Conservation (phyloP, 2,797 vertebrate species). For the Onychomys arenicola region DNA sequence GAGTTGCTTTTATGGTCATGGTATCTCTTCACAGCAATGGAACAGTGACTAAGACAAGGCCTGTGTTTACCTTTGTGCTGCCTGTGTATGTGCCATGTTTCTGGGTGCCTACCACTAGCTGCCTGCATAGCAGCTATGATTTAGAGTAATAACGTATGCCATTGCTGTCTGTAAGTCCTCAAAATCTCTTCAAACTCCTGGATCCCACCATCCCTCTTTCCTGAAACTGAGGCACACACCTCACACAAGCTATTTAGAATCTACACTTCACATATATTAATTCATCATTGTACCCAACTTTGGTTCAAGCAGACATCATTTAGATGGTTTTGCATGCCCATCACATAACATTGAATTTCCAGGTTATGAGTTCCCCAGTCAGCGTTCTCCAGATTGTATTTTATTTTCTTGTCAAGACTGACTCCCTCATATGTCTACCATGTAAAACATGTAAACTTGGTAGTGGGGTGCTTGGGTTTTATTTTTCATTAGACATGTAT, state of each 20-base stretch:
- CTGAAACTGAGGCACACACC: too few relatives aligned
- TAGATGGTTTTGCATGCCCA: background rate
- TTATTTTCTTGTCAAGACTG: background rate
- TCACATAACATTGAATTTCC: background rate
- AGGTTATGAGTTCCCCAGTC: background rate
- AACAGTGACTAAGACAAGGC: background rate
- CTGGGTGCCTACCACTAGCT: background rate
- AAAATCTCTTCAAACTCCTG: background rate
- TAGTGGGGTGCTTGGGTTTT: background rate
- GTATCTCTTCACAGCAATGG: background rate
- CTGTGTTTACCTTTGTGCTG: background rate
- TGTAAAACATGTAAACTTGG: background rate
- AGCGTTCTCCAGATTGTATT: background rate
- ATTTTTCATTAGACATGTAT: background rate
- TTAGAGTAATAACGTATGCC: background rate
- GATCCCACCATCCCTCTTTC: background rate
- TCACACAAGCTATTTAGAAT: background rate
- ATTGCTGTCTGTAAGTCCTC: background rate
- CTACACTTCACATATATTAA: background rate
- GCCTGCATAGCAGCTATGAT: background rate
- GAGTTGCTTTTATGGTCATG: background rate
- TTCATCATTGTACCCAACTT: background rate
- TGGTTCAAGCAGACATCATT: background rate
- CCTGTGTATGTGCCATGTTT: background rate
- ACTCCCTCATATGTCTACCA: background rate